Evolutionary conservation across 2,888 invertebrate species (phyloP).

Genomic region (Rotaria magnacalcarata): DNA sequence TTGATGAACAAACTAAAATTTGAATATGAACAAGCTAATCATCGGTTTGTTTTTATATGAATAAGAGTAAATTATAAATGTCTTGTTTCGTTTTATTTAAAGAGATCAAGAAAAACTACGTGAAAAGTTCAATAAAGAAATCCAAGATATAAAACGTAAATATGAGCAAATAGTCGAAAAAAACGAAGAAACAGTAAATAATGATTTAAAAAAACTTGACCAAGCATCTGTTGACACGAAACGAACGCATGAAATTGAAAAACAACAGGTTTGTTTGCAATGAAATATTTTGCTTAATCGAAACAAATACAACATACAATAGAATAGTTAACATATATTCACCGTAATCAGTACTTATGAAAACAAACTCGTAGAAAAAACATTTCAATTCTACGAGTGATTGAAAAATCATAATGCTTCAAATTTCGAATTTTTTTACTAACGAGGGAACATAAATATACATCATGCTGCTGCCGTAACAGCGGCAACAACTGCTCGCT

Average conservation of each 20-base stretch:
- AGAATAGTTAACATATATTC: too few relatives aligned
- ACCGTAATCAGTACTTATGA: too few relatives aligned
- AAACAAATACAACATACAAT: too few relatives aligned
- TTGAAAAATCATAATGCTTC: too few relatives aligned
- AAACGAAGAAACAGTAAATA: background rate
- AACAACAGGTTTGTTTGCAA: constrained; percentile 9
- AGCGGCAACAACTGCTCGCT: too few relatives aligned
- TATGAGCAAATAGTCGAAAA: background rate
- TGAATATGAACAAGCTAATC: background rate
- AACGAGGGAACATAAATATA: too few relatives aligned
- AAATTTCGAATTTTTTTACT: too few relatives aligned
- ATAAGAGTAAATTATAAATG: background rate
- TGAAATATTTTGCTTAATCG: too few relatives aligned
- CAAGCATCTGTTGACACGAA: background rate
- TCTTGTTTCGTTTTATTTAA: background rate
- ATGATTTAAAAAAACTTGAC: background rate
- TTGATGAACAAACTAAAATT: background rate
- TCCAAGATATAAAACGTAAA: background rate
- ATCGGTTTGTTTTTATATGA: background rate
- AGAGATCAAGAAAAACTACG: constrained; percentile 9
- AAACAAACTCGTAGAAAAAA: too few relatives aligned
- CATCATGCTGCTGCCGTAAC: too few relatives aligned
- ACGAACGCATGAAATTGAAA: background rate
- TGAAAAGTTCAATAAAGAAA: background rate
- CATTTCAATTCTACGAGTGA: too few relatives aligned